Evolutionary conservation across 1,140 invertebrate species (phyloP), one percentile per base, ranked within the genome.

Genomic region (Halesus radiatus): DNA sequence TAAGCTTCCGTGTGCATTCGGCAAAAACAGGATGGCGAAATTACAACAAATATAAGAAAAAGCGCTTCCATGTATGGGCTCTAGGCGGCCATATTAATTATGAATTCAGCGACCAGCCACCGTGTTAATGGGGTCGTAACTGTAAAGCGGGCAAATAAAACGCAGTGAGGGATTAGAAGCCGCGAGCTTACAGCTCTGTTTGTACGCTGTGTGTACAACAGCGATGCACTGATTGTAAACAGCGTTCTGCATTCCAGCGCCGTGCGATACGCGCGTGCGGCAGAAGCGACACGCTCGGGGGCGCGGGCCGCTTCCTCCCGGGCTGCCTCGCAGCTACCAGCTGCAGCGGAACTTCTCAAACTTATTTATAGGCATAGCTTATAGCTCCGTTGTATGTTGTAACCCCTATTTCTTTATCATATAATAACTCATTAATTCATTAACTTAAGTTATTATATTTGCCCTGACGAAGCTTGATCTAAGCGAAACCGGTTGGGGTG

Each of bases 161-260:
- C 37, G 37, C 37, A 13, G 10, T 45, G n/a, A 56, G n/a, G 54
- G 20, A 18, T 56, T 56, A 7, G n/a, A 56, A 56, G 54, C 20
- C 54, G 54, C n/a, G 20, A 56, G 20, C n/a, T 56, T 56, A 18
- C 54, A 56, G 54, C n/a, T 18, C n/a, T 18, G 20, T 18, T 8
- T 37, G 37, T 45, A 45, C 37, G 37, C 37, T 8, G 68, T 50
- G 68, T 72, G 68, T 72, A 26, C 20, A 72, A 13, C 22, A 52
- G 68, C 18, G 50, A 23, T 72, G 68, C 68, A 52, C 68, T 72
- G 68, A 72, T 72, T 72, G 68, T 53, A 52, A 72, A 66, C 62
- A 37, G 62, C 22, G 29, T 29, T 22, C 62, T 29, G 62, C 62
- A 66, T 66, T 66, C 62, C 62, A 10, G 22, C 29, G 5, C 15